Percentiles rank a stretch among this genome's conserved stretches.
These are phyloP conservation scores for Clarias batrachus DNA, from an alignment of 2,113 vertebrate genomes.

Conservation along the genomic window DNA sequence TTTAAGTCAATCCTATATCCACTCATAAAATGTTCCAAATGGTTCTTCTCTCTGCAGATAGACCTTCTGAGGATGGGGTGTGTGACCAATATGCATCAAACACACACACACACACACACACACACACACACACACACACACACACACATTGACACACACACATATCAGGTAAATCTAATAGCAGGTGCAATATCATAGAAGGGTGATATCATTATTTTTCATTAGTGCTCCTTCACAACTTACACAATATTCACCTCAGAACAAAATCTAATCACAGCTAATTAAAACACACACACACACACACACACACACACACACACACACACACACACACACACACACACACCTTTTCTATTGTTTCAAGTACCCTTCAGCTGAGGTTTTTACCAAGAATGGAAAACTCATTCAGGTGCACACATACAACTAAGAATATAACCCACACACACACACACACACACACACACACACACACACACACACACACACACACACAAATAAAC, in stretches of 20 bases:
- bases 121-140: not conserved
- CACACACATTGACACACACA: too few species aligned
- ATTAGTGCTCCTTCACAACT: conserved; percentile 69
- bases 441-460: not conserved
- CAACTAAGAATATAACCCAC: conserved; percentile 13
- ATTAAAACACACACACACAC: not conserved
- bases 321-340: not conserved
- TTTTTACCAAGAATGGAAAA: conserved; percentile 35
- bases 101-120: not conserved
- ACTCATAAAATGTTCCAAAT: not conserved
- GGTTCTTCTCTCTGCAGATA: not conserved
- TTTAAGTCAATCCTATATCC: not conserved
- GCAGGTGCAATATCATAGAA: conserved; percentile 71
- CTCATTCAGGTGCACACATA: conserved; percentile 27
- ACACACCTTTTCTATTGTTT: conserved; percentile 8
- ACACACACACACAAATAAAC: not conserved
- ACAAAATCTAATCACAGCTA: not conserved
- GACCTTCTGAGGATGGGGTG: not conserved
- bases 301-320: conserved; percentile 9
- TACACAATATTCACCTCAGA: conserved; percentile 59
- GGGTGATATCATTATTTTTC: conserved; percentile 77
- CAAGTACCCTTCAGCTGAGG: conserved; percentile 41
- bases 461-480: not conserved
- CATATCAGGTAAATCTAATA: conserved; percentile 74
- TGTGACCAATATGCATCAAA: not conserved